Evolutionary conservation across 2,113 vertebrate genomes (phyloP).

Genomic region (Plecotus auritus): DNA sequence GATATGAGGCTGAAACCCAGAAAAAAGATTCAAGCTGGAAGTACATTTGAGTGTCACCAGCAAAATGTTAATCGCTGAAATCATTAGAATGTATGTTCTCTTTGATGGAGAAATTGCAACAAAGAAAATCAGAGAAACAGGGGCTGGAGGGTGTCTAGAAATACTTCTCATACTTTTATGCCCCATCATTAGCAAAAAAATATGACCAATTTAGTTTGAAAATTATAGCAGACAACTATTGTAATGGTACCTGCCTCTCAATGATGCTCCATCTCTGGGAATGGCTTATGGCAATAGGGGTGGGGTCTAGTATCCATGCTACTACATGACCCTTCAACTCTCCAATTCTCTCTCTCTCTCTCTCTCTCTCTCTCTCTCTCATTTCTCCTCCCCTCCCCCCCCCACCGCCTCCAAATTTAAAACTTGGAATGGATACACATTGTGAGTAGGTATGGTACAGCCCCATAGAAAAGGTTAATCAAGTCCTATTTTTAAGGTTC

Average conservation of each 20-base stretch:
- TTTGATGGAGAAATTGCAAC: background rate
- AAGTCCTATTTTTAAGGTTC: background rate
- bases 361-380: background rate
- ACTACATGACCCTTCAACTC: background rate
- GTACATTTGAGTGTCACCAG: conserved; percentile 54
- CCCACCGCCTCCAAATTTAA: background rate
- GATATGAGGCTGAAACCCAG: conserved; percentile 31
- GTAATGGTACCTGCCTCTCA: background rate
- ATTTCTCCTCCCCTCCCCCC: accelerated
- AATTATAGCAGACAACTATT: background rate
- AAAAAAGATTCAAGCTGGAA: conserved; percentile 64
- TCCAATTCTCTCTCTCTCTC: background rate
- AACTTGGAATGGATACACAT: background rate
- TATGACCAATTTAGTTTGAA: background rate
- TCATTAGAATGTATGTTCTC: conserved; percentile 48
- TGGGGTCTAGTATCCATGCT: no score
- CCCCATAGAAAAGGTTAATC: background rate
- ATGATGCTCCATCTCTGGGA: background rate
- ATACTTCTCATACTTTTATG: background rate
- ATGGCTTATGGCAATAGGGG: background rate
- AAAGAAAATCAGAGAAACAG: conserved; percentile 34
- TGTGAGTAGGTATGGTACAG: background rate
- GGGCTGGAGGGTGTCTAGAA: background rate
- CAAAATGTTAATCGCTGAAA: conserved; percentile 55
- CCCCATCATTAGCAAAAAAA: background rate